phyloP scores from a whole-genome alignment of 2,797 vertebrate genomes.

The Melanotaenia parkinsoni region DNA sequence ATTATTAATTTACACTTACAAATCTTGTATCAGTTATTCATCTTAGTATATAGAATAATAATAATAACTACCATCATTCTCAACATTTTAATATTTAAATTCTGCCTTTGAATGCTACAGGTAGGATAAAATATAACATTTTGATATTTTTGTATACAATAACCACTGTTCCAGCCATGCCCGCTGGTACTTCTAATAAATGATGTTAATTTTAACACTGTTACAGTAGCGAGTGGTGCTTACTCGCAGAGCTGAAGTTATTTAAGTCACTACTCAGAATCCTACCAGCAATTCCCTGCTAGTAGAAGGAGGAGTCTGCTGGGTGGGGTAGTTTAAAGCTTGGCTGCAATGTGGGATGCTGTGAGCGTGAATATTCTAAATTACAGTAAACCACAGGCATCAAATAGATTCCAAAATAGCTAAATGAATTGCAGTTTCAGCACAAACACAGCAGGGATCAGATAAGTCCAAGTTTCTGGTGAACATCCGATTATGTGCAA shows the following conservation, averaged over 20 bases:
- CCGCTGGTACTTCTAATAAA: no score
- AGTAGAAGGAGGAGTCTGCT: constrained; percentile 54
- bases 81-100: background rate
- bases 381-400: constrained; percentile 66
- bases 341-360: constrained; percentile 58
- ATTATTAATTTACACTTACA: background rate
- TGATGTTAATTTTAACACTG: background rate
- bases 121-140: background rate
- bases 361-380: constrained; percentile 74
- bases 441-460: constrained; percentile 37
- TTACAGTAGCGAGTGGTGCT: constrained; percentile 6
- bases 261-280: constrained; percentile 26
- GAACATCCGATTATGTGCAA: constrained; percentile 14
- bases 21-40: background rate
- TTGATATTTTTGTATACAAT: background rate
- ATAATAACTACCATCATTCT: background rate
- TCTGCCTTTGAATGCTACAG: background rate
- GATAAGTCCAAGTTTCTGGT: constrained; percentile 23
- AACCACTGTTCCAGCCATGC: background rate
- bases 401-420: constrained; percentile 55
- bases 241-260: constrained; percentile 24
- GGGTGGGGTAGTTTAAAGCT: constrained; percentile 57
- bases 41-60: background rate
- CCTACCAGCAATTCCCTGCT: constrained; percentile 46
- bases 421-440: constrained; percentile 53